phyloP scores from a whole-genome alignment of 2,797 vertebrate genomes.

The Thalassophryne amazonica region DNA sequence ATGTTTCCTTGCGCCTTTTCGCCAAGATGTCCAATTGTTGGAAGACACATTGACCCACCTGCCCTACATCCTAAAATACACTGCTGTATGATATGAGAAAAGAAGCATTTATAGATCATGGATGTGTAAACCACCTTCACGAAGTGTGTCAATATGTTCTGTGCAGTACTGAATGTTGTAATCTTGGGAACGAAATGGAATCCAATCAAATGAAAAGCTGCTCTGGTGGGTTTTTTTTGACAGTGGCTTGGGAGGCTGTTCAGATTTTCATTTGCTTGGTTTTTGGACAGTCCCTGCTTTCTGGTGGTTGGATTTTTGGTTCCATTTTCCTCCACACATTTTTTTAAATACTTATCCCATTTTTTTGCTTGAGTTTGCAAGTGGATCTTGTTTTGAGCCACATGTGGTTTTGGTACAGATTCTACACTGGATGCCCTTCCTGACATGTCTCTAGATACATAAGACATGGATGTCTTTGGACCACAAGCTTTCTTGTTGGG shows the following conservation, averaged over 20 bases:
- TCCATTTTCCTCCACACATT: not conserved
- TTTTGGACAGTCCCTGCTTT: not conserved
- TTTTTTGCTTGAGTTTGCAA: not conserved
- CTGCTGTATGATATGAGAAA: constrained; percentile 17
- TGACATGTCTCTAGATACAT: no score
- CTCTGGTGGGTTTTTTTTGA: not conserved
- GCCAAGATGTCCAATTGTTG: no score
- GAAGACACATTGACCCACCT: rapidly evolving
- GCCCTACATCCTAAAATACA: not conserved
- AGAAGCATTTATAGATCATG: constrained; percentile 17
- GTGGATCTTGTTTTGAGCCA: not conserved
- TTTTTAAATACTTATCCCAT: not conserved
- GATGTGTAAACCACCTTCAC: constrained; percentile 26
- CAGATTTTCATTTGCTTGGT: not conserved
- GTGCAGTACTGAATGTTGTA: constrained; percentile 10
- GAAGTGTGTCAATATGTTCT: constrained; percentile 39
- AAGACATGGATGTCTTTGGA: no score
- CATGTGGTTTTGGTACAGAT: not conserved
- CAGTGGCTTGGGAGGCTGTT: constrained; percentile 14
- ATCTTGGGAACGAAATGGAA: constrained; percentile 22
- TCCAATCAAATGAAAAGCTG: constrained; percentile 15
- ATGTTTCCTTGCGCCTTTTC: constrained; percentile 82
- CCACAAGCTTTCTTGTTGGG: no score
- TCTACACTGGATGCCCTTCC: no score
- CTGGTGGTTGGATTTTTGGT: not conserved